Evolutionary conservation across 2,888 invertebrate species (phyloP).

Genomic region (Drosophila borborema): DNA sequence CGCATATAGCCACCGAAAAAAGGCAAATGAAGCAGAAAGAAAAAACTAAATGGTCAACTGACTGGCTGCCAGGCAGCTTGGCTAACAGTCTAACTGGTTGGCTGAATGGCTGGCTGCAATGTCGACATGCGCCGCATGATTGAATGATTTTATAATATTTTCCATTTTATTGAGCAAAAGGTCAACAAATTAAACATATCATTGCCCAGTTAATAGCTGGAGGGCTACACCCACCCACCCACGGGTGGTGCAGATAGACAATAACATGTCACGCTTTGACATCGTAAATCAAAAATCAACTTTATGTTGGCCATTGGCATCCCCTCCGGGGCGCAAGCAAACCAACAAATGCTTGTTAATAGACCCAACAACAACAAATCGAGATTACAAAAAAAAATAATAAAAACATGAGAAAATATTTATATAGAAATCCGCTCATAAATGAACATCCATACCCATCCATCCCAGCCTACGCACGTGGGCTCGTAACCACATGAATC

Average conservation of each 20-base stretch:
- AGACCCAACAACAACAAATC: slow-evolving; percentile 31
- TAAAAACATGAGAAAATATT: slow-evolving; percentile 4
- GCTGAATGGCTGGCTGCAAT: slow-evolving; percentile 26
- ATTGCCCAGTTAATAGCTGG: slow-evolving; percentile 21
- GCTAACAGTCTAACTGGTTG: background rate
- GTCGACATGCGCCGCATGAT: slow-evolving; percentile 62
- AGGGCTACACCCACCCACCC: background rate
- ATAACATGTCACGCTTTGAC: slow-evolving; percentile 66
- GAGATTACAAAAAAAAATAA: background rate
- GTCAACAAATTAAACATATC: slow-evolving; percentile 57
- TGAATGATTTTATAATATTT: slow-evolving; percentile 73
- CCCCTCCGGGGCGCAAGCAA: slow-evolving; percentile 14
- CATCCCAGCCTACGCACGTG: no score
- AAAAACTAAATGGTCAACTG: slow-evolving; percentile 17
- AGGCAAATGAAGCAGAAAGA: background rate
- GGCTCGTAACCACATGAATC: slow-evolving; percentile 44
- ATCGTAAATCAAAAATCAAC: slow-evolving; percentile 68
- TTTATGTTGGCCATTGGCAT: slow-evolving; percentile 55
- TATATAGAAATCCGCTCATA: slow-evolving; percentile 35
- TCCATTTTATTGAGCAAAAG: slow-evolving; percentile 66
- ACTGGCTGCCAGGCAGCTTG: background rate
- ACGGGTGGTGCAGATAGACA: slow-evolving; percentile 39
- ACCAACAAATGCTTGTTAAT: slow-evolving; percentile 35
- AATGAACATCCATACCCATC: slow-evolving; percentile 29
- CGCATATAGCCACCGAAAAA: slow-evolving; percentile 38